phyloP scores from a whole-genome alignment of 37 sponge, comb jelly and placozoan species.

The Amphimedon queenslandica region DNA sequence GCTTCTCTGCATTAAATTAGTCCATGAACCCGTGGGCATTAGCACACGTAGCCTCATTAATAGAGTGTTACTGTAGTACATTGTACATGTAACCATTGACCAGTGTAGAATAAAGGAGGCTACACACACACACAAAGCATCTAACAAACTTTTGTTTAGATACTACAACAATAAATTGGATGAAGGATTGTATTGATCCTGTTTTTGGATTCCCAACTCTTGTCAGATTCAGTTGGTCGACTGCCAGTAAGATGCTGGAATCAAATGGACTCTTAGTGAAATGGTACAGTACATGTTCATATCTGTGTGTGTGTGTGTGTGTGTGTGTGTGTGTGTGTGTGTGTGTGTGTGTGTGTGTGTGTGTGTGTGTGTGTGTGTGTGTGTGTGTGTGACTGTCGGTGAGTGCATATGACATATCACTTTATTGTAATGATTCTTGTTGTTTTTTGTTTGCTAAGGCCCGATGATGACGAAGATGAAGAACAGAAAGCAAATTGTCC shows the following conservation, averaged over 20 bases:
- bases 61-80: too few relatives aligned
- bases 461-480: slow-evolving; percentile 52
- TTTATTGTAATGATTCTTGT: too few relatives aligned
- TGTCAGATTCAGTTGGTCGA: slow-evolving; percentile 97
- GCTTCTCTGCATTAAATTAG: too few relatives aligned
- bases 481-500: background rate
- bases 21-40: too few relatives aligned
- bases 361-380: too few relatives aligned
- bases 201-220: slow-evolving; percentile 95
- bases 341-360: too few relatives aligned
- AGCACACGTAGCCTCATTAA: too few relatives aligned
- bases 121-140: slow-evolving; percentile 23
- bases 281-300: slow-evolving; percentile 45
- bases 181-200: slow-evolving; percentile 53
- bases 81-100: too few relatives aligned
- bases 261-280: slow-evolving; percentile 48
- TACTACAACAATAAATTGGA: slow-evolving; percentile 89
- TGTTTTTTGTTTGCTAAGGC: too few relatives aligned
- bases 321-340: slow-evolving; percentile 4
- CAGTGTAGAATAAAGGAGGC: too few relatives aligned
- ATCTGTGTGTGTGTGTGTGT: background rate
- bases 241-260: slow-evolving; percentile 69
- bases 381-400: too few relatives aligned
- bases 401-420: too few relatives aligned
- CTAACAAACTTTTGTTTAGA: slow-evolving; percentile 47